Conservation (phyloP, 2,888 invertebrate genomes). For the Synergus laeviventris region DNA sequence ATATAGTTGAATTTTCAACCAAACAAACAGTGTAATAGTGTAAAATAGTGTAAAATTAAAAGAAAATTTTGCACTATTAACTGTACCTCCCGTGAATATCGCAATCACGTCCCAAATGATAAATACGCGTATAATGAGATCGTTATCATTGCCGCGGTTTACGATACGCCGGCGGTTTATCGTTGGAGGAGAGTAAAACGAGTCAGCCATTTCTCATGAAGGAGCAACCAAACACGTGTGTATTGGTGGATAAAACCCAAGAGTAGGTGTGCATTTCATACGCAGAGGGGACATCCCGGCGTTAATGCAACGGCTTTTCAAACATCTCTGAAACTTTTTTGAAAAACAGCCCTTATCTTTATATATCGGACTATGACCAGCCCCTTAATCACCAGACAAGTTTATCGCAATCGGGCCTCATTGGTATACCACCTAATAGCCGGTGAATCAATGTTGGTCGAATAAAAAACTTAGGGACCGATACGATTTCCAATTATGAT, state of each 20-base stretch:
- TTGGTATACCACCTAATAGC: neutral
- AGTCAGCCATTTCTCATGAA: conserved; percentile 46
- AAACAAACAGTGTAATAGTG: no score
- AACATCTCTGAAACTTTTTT: conserved; percentile 27
- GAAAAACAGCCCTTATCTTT: conserved; percentile 19
- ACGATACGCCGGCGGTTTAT: conserved; percentile 50
- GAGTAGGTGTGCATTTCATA: neutral
- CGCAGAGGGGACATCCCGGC: neutral
- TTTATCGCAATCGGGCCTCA: conserved; percentile 7
- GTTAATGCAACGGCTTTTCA: conserved; percentile 22
- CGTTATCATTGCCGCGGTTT: conserved; percentile 50
- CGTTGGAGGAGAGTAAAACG: conserved; percentile 45
- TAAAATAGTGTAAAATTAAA: no score
- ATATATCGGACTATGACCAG: neutral
- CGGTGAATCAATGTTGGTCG: neutral
- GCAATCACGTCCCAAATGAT: conserved; percentile 46
- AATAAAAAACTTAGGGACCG: neutral
- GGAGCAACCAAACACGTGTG: conserved; percentile 28
- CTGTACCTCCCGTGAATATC: conserved; percentile 42
- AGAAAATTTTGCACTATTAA: no score
- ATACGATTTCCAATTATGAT: conserved; percentile 13
- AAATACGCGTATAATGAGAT: conserved; percentile 52
- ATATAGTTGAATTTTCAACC: no score
- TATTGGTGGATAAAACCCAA: conserved; percentile 4
- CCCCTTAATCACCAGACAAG: conserved; percentile 4